Evolutionary conservation across 53 echinoderm and acorn worm genomes (phyloP).

Genomic region (Glandiceps talaboti): DNA sequence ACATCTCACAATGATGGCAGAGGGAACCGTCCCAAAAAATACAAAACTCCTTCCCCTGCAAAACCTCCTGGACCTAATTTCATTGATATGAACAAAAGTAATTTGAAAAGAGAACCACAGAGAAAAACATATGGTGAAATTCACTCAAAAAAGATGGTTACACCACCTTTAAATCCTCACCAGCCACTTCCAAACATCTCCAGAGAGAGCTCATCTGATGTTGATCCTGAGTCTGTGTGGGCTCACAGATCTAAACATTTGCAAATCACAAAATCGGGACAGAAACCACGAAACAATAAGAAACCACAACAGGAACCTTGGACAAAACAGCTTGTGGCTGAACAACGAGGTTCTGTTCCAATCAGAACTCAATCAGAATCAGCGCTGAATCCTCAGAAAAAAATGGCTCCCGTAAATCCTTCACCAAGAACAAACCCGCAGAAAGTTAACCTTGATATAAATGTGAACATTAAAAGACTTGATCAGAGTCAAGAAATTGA

Average conservation of each 20-base stretch:
- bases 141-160: conserved; percentile 20
- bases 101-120: conserved; percentile 39
- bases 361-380: neutral
- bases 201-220: conserved; percentile 34
- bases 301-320: conserved; percentile 39
- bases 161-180: conserved; percentile 40
- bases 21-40: neutral
- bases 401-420: neutral
- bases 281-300: conserved; percentile 25
- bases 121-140: conserved; percentile 38
- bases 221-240: conserved; percentile 15
- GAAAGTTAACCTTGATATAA: neutral
- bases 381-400: neutral
- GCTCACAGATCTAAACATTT: conserved; percentile 17
- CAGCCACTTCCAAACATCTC: conserved; percentile 73
- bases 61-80: conserved; percentile 14
- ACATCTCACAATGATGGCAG: neutral
- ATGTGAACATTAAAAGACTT: neutral
- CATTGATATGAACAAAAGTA: conserved; percentile 52
- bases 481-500: neutral
- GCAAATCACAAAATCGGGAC: conserved; percentile 5
- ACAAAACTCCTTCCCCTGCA: neutral
- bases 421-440: neutral
- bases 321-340: conserved; percentile 44
- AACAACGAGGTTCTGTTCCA: conserved; percentile 20